Percentiles rank a stretch among this genome's conserved stretches.
Conservation (phyloP, 2,888 invertebrate species). For the Cheiracanthium punctorium region DNA sequence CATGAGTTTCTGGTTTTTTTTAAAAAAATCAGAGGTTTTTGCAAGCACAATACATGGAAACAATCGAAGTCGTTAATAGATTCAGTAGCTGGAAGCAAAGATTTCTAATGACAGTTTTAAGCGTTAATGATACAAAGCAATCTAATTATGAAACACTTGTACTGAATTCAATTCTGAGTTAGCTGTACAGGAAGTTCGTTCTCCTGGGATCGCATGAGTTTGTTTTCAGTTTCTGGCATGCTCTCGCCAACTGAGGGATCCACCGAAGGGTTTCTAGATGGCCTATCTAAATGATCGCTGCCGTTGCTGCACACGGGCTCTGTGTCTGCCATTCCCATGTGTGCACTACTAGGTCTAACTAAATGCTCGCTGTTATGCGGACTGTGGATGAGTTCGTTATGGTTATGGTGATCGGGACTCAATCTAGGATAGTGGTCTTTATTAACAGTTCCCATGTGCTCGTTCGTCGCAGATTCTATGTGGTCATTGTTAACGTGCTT, state of each 20-base stretch:
- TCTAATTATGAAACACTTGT: constrained; percentile 14
- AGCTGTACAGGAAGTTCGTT: constrained; percentile 62
- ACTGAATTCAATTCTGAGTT: constrained; percentile 42
- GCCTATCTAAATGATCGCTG: constrained; percentile 57
- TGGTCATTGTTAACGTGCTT: constrained; percentile 47
- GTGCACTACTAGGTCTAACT: constrained; percentile 56
- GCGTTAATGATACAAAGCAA: constrained; percentile 39
- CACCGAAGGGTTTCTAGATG: constrained; percentile 55
- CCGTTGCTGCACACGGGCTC: constrained; percentile 59
- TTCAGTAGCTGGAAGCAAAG: constrained; percentile 46
- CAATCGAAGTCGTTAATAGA: constrained; percentile 25
- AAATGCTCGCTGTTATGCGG: constrained; percentile 63
- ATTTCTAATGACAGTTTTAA: constrained; percentile 35
- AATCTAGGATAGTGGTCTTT: constrained; percentile 58
- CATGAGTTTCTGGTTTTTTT: constrained; percentile 26
- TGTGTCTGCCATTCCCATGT: constrained; percentile 46
- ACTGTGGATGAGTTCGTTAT: constrained; percentile 51
- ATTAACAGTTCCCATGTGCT: constrained; percentile 56
- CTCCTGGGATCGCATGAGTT: constrained; percentile 48
- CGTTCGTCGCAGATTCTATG: constrained; percentile 39
- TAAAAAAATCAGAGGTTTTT: neutral
- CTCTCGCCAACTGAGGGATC: constrained; percentile 47
- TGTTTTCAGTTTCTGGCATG: constrained; percentile 44
- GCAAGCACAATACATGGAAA: constrained; percentile 28
- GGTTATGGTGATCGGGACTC: constrained; percentile 50